These are phyloP conservation scores for Neotragus moschatus DNA, from an alignment of 2,113 vertebrate species.

Conservation along the genomic window DNA sequence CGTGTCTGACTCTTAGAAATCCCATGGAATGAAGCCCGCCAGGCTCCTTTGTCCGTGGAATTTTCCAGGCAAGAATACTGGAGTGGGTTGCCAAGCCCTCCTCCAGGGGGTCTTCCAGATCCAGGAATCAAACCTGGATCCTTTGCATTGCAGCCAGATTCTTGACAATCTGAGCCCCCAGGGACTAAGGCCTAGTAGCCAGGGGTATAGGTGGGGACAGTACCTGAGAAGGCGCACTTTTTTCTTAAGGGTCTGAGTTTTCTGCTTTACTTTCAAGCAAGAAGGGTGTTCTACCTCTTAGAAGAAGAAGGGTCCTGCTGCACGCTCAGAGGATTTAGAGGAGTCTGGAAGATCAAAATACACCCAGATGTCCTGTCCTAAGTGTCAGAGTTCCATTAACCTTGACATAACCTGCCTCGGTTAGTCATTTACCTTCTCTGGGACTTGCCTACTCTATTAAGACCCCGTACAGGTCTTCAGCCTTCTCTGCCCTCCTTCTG, in stretches of 20 bases:
- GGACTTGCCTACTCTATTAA: background rate
- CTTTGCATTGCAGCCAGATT: background rate
- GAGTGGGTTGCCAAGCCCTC: background rate
- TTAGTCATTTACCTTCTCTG: background rate
- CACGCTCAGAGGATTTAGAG: background rate
- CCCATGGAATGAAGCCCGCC: background rate
- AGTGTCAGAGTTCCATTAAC: background rate
- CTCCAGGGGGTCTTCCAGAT: background rate
- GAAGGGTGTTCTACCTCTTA: background rate
- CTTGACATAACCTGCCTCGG: background rate
- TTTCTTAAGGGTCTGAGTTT: background rate
- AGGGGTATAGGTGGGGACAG: background rate
- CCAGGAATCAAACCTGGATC: background rate
- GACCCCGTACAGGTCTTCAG: background rate
- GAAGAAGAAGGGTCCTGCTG: background rate
- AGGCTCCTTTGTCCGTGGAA: background rate
- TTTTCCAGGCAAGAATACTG: background rate
- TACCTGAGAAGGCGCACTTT: background rate
- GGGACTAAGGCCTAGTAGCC: background rate
- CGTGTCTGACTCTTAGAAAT: accelerated
- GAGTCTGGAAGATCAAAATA: background rate
- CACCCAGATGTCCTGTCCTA: background rate
- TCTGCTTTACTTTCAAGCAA: background rate
- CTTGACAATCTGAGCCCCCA: background rate
- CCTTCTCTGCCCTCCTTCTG: background rate